phyloP scores from a whole-genome alignment of 2,113 vertebrate genomes.

The Leuciscus idus region DNA sequence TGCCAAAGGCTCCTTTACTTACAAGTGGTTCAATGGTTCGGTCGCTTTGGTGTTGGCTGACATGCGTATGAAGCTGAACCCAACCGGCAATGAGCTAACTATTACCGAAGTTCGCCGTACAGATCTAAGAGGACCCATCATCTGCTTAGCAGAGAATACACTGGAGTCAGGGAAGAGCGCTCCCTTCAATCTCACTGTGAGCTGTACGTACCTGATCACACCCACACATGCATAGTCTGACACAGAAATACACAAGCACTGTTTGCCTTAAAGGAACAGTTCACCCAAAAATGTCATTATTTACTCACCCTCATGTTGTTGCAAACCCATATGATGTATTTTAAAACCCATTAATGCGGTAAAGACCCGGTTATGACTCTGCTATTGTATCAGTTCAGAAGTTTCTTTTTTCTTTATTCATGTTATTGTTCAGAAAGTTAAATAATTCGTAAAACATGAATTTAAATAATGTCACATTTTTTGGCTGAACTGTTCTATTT shows the following conservation, averaged over 20 bases:
- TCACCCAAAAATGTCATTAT: neutral
- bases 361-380: neutral
- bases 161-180: constrained; percentile 56
- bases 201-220: constrained; percentile 68
- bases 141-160: constrained; percentile 62
- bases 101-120: constrained; percentile 55
- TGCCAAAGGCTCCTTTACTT: constrained; percentile 69
- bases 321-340: neutral
- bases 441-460: neutral
- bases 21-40: constrained; percentile 65
- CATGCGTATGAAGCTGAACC: neutral
- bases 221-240: neutral
- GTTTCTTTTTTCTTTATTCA: neutral
- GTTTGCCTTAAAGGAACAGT: neutral
- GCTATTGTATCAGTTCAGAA: neutral
- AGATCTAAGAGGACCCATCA: constrained; percentile 64
- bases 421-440: neutral
- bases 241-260: neutral
- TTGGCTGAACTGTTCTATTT: neutral
- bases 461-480: neutral
- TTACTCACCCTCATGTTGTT: neutral
- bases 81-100: constrained; percentile 57
- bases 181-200: constrained; percentile 66
- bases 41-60: constrained; percentile 1
- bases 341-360: neutral